These are phyloP conservation scores for Suillia variegata DNA, from an alignment of 2,888 invertebrate species.

Conservation along the genomic window DNA sequence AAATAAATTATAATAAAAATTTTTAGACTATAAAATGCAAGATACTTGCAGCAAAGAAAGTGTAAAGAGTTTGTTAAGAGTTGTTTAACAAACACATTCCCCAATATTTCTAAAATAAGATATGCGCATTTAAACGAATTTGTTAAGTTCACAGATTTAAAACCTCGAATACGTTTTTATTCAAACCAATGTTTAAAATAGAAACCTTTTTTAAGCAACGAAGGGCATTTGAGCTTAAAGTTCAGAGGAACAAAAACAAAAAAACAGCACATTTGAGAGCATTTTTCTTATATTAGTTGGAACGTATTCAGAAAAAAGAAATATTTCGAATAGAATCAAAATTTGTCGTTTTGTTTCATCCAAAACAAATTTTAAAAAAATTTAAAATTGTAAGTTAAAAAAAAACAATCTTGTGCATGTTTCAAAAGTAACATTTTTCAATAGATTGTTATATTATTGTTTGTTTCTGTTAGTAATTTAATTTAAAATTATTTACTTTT, in stretches of 20 bases:
- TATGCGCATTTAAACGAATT: conserved; percentile 28
- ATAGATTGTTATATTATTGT: too few relatives aligned
- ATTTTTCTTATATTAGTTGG: too few relatives aligned
- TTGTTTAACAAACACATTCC: conserved; percentile 27
- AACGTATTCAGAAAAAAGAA: too few relatives aligned
- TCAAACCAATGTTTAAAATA: conserved; percentile 1
- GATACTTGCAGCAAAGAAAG: conserved; percentile 8
- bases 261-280: conserved; percentile 9
- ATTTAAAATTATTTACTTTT: conserved; percentile 21
- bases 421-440: too few relatives aligned
- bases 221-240: conserved; percentile 28
- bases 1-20: not conserved
- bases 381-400: too few relatives aligned
- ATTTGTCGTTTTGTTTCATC: too few relatives aligned
- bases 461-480: too few relatives aligned
- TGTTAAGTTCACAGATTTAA: not conserved
- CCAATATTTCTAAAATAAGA: conserved; percentile 14
- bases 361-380: too few relatives aligned
- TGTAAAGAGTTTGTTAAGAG: conserved; percentile 5
- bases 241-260: not conserved
- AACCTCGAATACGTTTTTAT: conserved; percentile 20
- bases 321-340: too few relatives aligned
- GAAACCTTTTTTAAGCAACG: conserved; percentile 22
- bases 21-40: conserved; percentile 2
- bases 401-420: too few relatives aligned